Base-by-base conservation (phyloP, 37 sponge, comb jelly and placozoan species). In the Axinella damicornis region DNA sequence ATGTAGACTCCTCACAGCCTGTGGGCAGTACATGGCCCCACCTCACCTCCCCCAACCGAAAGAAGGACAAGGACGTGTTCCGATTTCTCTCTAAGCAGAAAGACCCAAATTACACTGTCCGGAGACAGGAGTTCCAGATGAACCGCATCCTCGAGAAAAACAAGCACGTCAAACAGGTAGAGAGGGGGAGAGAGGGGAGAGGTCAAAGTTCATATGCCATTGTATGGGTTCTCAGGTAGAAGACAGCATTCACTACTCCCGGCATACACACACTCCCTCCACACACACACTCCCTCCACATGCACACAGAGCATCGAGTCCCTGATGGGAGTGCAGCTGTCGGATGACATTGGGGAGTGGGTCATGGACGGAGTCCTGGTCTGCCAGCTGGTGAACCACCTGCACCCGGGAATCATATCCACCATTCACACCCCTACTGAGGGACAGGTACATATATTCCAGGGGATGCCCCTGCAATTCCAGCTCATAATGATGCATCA, bases 331-430 rank as follows among this genome's bases (percentile, higher is more conserved):
- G 56, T 83, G 5, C 33, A 77, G 37, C 20, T 94, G 18, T 22
- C 71, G 0, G 88, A 94, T n/a, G 94, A 94, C 57, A 41, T 94
- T 19, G 80, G 85, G 14, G 84, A 73, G 12, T 64, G 74, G 65
- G 65, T 94, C 18, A 39, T 30, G 14, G 94, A 94, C 70, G 94
- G 94, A 17, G 85, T 90, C 15, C 30, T 89, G 32, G 81, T 90
- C 30, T 94, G 94, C 80, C 78, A 87, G 59, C 76, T 94, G 31
- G 82, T 94, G 52, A 90, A 90, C 73, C 79, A 81, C 34, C 85
- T 94, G 1, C 88, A 87, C 28, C 91, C 94, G 0, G 77, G 65
- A 58, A 76, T 72, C 60, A 90, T 94, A 40, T 0, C 78, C 27
- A 60, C 27, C 58, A 75, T 94, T 35, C 68, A 88, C 62, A 66